Conservation (phyloP, 1,140 invertebrate species). For the Pteromalus puparum region DNA sequence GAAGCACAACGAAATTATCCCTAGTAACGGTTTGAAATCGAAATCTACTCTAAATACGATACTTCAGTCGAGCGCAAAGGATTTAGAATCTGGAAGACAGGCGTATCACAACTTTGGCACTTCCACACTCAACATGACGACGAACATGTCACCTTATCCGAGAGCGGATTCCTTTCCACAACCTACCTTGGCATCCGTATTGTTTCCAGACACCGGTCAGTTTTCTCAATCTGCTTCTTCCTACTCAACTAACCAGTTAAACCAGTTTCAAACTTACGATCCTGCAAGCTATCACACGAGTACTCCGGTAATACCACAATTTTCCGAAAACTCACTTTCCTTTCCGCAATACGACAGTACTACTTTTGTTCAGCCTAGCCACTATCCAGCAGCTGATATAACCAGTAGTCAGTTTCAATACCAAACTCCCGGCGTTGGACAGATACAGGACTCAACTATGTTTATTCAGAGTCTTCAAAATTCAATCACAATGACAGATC, state of each 20-base stretch:
- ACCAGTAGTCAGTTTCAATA: constrained; percentile 63
- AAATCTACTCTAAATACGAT: constrained; percentile 58
- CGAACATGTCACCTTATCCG: constrained; percentile 61
- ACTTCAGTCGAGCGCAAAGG: constrained; percentile 53
- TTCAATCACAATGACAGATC: constrained; percentile 65
- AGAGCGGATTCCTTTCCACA: constrained; percentile 62
- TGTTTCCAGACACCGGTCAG: constrained; percentile 63
- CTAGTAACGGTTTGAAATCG: constrained; percentile 29
- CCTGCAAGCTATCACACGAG: constrained; percentile 58
- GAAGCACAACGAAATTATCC: constrained; percentile 56
- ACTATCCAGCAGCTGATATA: constrained; percentile 62
- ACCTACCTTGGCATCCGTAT: constrained; percentile 58
- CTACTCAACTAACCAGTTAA: constrained; percentile 58
- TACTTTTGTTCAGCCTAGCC: constrained; percentile 63
- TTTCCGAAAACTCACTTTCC: constrained; percentile 62
- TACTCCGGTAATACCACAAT: constrained; percentile 63
- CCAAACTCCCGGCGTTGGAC: constrained; percentile 60
- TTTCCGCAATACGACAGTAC: constrained; percentile 65
- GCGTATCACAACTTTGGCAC: constrained; percentile 60
- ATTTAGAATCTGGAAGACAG: constrained; percentile 56
- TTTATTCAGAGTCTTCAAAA: constrained; percentile 67
- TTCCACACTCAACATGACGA: constrained; percentile 56
- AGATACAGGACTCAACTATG: constrained; percentile 64
- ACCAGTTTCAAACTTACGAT: constrained; percentile 66
- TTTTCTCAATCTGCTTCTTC: constrained; percentile 63